These are phyloP conservation scores for Disparrhopalites patrizii DNA, from an alignment of 2,888 invertebrate species.

Conservation along the genomic window DNA sequence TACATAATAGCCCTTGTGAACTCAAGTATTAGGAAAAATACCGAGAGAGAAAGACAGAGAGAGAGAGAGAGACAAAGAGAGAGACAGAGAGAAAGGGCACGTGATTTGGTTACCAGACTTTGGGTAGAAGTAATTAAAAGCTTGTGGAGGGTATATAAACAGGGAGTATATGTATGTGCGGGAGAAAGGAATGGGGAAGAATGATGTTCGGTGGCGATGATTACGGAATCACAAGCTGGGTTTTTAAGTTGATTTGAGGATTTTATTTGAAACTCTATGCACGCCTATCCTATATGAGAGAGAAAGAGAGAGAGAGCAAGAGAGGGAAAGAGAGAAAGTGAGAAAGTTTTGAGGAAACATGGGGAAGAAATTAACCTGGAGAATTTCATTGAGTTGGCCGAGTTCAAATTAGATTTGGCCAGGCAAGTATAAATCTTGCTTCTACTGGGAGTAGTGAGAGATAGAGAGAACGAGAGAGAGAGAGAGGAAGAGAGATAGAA, in stretches of 20 bases:
- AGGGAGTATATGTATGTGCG: too few relatives aligned
- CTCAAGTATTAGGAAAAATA: too few relatives aligned
- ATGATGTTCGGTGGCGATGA: too few relatives aligned
- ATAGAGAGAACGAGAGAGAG: not conserved
- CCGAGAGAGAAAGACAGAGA: not conserved
- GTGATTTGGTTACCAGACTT: slow-evolving; percentile 2
- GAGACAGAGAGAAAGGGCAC: not conserved
- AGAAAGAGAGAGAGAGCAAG: too few relatives aligned
- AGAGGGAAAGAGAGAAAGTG: too few relatives aligned
- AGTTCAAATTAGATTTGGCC: slow-evolving; percentile 32
- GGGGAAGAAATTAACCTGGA: slow-evolving; percentile 31
- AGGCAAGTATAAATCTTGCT: slow-evolving; percentile 30
- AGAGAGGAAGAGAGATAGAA: slow-evolving; percentile 4
- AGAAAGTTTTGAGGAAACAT: not conserved
- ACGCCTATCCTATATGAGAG: too few relatives aligned
- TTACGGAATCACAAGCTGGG: not conserved
- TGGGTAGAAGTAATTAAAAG: not conserved
- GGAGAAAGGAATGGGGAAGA: too few relatives aligned
- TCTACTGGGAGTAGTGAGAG: not conserved
- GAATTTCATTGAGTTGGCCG: slow-evolving; percentile 36
- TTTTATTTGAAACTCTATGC: slow-evolving; percentile 2
- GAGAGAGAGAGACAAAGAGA: too few relatives aligned
- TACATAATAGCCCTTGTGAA: too few relatives aligned
- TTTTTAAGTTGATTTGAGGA: too few relatives aligned
- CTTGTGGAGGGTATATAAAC: too few relatives aligned